phyloP scores from a whole-genome alignment of 2,888 invertebrate species.

The Adineta ricciae region DNA sequence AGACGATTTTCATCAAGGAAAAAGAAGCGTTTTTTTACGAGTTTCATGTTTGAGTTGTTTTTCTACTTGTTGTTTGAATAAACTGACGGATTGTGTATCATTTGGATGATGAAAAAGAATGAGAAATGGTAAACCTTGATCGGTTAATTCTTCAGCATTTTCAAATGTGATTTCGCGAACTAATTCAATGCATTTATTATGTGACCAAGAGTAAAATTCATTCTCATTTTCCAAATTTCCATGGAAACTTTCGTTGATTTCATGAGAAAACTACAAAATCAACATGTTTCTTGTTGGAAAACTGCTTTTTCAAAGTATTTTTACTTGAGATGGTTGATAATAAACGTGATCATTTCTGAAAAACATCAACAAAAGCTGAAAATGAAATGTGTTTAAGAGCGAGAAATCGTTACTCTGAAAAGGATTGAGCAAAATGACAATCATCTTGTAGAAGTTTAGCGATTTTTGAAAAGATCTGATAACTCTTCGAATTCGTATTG shows the following conservation, averaged over 20 bases:
- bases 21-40: conserved; percentile 57
- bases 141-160: conserved; percentile 85
- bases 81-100: conserved; percentile 72
- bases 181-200: conserved; percentile 84
- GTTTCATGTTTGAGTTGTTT: conserved; percentile 70
- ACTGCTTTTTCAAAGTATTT: too few relatives aligned
- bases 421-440: conserved; percentile 54
- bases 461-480: conserved; percentile 41
- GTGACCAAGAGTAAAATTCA: conserved; percentile 66
- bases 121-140: conserved; percentile 92
- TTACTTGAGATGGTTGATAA: too few relatives aligned
- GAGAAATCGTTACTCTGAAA: background rate
- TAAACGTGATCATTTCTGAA: too few relatives aligned
- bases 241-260: background rate
- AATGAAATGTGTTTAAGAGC: too few relatives aligned
- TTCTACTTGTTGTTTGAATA: conserved; percentile 69
- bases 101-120: conserved; percentile 81
- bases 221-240: too few relatives aligned
- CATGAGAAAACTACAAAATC: too few relatives aligned
- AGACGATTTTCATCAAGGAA: background rate
- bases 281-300: too few relatives aligned
- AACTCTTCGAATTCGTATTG: conserved; percentile 40
- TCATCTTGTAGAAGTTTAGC: conserved; percentile 80
- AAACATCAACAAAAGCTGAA: too few relatives aligned
- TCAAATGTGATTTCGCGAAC: conserved; percentile 98